Conservation (phyloP, 2,113 vertebrate genomes). For the Machaerirhynchus nigripectus region DNA sequence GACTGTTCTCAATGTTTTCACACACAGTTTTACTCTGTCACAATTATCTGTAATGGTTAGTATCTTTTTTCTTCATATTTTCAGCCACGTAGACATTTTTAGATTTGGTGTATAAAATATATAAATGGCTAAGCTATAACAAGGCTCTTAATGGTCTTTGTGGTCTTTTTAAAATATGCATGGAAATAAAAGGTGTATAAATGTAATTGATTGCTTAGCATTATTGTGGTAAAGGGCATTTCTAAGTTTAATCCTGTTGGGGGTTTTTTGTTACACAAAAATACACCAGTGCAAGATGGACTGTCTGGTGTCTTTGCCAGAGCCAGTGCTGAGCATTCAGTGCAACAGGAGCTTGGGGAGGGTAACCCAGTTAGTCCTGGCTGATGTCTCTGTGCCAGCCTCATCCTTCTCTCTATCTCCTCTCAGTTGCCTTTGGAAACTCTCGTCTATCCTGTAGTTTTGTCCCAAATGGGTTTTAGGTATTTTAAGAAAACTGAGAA, state of each 20-base stretch:
- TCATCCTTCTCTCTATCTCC: background rate
- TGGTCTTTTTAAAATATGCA: background rate
- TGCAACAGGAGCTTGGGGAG: background rate
- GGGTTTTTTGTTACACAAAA: background rate
- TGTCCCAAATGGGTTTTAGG: background rate
- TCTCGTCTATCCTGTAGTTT: background rate
- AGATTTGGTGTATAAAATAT: background rate
- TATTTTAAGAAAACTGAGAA: conserved; percentile 47
- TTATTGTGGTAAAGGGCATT: conserved; percentile 10
- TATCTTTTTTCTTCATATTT: background rate
- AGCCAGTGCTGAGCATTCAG: background rate
- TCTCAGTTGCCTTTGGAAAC: background rate
- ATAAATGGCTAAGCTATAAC: background rate
- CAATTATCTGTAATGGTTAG: background rate
- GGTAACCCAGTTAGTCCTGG: background rate
- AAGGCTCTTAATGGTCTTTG: background rate
- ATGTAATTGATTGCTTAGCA: background rate
- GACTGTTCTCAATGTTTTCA: background rate
- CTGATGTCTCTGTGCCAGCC: background rate
- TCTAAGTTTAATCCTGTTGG: background rate
- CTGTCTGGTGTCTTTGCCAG: background rate
- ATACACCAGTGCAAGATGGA: background rate
- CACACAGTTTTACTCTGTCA: background rate
- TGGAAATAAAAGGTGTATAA: background rate
- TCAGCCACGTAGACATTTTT: background rate